Percentiles rank a stretch among this genome's conserved stretches.
Evolutionary conservation across 2,888 invertebrate species (phyloP).

Genomic region (Hedya salicella): DNA sequence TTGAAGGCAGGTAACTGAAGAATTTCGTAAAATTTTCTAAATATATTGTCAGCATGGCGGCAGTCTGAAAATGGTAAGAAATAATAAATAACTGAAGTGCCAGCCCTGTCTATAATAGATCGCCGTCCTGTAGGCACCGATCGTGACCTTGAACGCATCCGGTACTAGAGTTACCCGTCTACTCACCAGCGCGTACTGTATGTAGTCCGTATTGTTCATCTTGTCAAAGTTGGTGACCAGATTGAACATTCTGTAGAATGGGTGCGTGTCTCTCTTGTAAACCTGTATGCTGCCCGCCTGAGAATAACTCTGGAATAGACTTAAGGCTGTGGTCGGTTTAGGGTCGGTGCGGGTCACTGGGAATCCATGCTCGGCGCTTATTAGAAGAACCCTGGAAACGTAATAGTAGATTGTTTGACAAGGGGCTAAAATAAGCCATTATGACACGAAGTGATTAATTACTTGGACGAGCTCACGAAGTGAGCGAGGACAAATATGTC

Average conservation of each 20-base stretch:
- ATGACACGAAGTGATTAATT: too few species aligned
- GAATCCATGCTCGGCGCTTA: conserved; percentile 69
- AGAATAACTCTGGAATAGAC: conserved; percentile 67
- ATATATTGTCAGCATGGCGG: conserved; percentile 87
- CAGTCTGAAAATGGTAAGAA: conserved; percentile 80
- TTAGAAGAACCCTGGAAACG: conserved; percentile 85
- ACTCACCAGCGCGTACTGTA: conserved; percentile 87
- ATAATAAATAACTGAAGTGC: background rate
- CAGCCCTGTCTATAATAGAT: background rate
- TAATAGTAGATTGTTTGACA: too few species aligned
- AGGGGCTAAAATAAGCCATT: too few species aligned
- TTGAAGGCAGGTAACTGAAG: conserved; percentile 81
- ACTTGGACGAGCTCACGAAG: too few species aligned
- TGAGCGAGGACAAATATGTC: too few species aligned
- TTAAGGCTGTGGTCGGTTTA: conserved; percentile 57
- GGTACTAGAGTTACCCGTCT: too few species aligned
- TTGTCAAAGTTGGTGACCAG: conserved; percentile 90
- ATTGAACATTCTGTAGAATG: conserved; percentile 88
- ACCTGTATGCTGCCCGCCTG: conserved; percentile 66
- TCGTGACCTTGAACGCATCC: too few species aligned
- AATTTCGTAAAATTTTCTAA: conserved; percentile 87
- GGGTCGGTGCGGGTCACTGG: conserved; percentile 51
- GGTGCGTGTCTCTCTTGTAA: conserved; percentile 67
- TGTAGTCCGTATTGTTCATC: conserved; percentile 86
- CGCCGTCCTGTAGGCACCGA: background rate